These are phyloP conservation scores for Thelaira solivaga DNA, from an alignment of 2,888 invertebrate genomes.

Conservation along the genomic window DNA sequence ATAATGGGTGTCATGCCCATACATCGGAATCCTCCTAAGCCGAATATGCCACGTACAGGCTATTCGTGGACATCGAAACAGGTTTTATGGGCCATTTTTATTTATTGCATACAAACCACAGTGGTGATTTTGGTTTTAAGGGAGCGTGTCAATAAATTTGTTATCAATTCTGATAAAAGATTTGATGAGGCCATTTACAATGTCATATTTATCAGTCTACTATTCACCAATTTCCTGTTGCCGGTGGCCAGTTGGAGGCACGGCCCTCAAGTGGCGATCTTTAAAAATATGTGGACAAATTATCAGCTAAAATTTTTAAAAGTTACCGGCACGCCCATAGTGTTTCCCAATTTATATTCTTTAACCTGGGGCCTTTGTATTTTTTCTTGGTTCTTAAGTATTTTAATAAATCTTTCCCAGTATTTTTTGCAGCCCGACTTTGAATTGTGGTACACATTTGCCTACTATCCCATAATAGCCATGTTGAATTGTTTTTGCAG, in stretches of 20 bases:
- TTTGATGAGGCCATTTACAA: constrained; percentile 87
- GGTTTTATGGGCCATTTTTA: constrained; percentile 82
- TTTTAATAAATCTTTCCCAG: constrained; percentile 83
- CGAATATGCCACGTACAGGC: constrained; percentile 79
- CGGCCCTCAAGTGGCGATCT: constrained; percentile 84
- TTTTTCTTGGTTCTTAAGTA: constrained; percentile 82
- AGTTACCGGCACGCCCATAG: constrained; percentile 80
- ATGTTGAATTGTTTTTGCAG: constrained; percentile 86
- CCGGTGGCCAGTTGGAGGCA: constrained; percentile 85
- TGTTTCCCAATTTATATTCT: constrained; percentile 82
- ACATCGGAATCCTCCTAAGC: constrained; percentile 80
- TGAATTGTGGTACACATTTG: constrained; percentile 84
- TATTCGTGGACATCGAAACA: constrained; percentile 83
- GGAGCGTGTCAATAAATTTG: constrained; percentile 79
- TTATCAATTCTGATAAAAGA: constrained; percentile 81
- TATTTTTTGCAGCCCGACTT: constrained; percentile 85
- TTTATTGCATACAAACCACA: constrained; percentile 81
- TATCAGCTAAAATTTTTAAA: constrained; percentile 81
- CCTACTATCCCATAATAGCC: constrained; percentile 85
- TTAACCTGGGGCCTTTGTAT: constrained; percentile 83
- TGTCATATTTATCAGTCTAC: constrained; percentile 84
- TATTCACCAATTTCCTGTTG: constrained; percentile 84
- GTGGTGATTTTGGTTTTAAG: constrained; percentile 79
- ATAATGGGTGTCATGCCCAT: constrained; percentile 88
- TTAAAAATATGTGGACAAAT: constrained; percentile 88